Evolutionary conservation across 2,888 invertebrate genomes (phyloP).

Genomic region (Orchesellides sinensis): DNA sequence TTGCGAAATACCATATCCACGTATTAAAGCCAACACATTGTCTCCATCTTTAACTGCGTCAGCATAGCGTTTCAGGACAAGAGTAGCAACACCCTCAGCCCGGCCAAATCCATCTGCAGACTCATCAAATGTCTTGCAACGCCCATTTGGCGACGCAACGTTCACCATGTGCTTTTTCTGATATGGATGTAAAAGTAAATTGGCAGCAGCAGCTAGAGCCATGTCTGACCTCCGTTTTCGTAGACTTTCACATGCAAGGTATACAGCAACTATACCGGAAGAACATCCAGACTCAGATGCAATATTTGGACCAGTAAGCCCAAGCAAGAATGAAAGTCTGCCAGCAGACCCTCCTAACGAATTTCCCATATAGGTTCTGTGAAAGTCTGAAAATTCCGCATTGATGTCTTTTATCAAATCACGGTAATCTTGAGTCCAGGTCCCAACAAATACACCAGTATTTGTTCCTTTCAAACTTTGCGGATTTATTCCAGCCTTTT

Average conservation of each 20-base stretch:
- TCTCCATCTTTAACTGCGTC: constrained; percentile 57
- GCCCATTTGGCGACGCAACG: constrained; percentile 40
- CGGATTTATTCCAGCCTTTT: constrained; percentile 47
- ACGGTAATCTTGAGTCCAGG: constrained; percentile 36
- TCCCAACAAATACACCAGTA: constrained; percentile 54
- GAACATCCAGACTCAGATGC: constrained; percentile 66
- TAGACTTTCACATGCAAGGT: constrained; percentile 40
- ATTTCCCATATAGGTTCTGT: constrained; percentile 74
- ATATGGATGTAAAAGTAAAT: constrained; percentile 59
- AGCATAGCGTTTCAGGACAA: constrained; percentile 60
- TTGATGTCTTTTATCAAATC: constrained; percentile 34
- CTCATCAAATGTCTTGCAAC: constrained; percentile 66
- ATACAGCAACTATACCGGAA: constrained; percentile 53
- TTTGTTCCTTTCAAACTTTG: constrained; percentile 44
- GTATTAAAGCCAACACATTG: constrained; percentile 46
- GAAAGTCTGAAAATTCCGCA: constrained; percentile 32
- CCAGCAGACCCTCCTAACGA: constrained; percentile 77
- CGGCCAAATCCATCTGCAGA: constrained; percentile 65
- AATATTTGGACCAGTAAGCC: constrained; percentile 65
- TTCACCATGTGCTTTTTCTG: constrained; percentile 56
- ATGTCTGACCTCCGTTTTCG: constrained; percentile 32
- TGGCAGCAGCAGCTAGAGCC: constrained; percentile 62
- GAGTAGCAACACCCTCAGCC: constrained; percentile 44
- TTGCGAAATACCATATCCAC: constrained; percentile 56
- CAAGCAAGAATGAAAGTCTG: constrained; percentile 61